Evolutionary conservation across 2,797 vertebrate species (phyloP).

Genomic region (Intellagama lesueurii): DNA sequence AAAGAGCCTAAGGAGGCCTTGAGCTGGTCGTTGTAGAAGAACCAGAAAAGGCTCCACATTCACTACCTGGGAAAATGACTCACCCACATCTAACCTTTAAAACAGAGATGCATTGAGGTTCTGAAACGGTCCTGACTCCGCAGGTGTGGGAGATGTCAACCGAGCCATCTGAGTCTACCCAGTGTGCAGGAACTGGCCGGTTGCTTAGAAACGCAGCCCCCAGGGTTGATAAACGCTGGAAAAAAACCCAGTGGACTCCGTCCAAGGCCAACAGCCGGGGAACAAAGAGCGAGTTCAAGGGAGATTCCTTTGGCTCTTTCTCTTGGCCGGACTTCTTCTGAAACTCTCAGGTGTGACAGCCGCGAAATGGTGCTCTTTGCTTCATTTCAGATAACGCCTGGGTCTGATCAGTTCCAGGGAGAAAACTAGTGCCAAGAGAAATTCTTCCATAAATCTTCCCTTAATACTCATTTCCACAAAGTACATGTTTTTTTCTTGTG

Average conservation of each 20-base stretch:
- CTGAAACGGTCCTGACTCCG: too few relatives aligned
- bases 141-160: too few relatives aligned
- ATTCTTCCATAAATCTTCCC: background rate
- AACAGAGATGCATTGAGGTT: too few relatives aligned
- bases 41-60: background rate
- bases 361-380: background rate
- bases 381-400: background rate
- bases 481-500: background rate
- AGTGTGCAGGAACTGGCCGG: too few relatives aligned
- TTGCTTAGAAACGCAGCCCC: background rate
- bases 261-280: background rate
- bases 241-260: too few relatives aligned
- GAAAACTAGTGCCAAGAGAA: background rate
- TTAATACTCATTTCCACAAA: fast-evolving
- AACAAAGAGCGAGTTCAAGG: background rate
- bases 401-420: background rate
- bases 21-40: too few relatives aligned
- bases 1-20: too few relatives aligned
- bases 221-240: background rate
- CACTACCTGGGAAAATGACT: background rate
- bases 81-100: background rate
- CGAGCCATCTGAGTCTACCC: background rate
- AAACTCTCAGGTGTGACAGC: too few relatives aligned
- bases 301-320: background rate
- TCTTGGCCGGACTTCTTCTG: fast-evolving